These are phyloP conservation scores for Sinocyclocheilus anshuiensis DNA, from an alignment of 2,113 vertebrate genomes.

Conservation along the genomic window DNA sequence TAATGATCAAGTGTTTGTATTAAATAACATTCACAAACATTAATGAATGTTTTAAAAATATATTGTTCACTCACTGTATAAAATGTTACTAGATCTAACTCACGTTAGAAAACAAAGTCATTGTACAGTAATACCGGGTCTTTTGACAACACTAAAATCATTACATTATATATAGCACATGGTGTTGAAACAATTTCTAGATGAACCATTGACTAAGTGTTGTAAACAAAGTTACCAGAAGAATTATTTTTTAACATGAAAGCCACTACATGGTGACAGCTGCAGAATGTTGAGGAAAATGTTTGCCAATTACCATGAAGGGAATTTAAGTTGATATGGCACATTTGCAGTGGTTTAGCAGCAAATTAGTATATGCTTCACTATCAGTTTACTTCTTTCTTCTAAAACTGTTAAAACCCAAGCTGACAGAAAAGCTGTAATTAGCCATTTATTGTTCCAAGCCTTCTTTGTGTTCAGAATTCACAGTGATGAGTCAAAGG, in stretches of 20 bases:
- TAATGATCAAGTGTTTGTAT: too few relatives aligned
- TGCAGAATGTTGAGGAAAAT: neutral
- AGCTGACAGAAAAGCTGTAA: conserved; percentile 28
- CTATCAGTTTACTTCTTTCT: conserved; percentile 26
- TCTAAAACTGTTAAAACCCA: conserved; percentile 24
- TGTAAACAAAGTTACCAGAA: neutral
- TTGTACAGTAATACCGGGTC: too few relatives aligned
- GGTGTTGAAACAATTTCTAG: neutral
- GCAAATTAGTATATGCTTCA: conserved; percentile 11
- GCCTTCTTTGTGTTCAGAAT: neutral
- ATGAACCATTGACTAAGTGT: neutral
- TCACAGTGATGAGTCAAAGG: neutral
- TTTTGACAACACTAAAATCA: too few relatives aligned
- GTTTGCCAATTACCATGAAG: conserved; percentile 40
- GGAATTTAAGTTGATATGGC: conserved; percentile 23
- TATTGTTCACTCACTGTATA: too few relatives aligned
- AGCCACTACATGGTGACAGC: conserved; percentile 30
- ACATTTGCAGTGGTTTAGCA: conserved; percentile 36
- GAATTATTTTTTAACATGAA: neutral
- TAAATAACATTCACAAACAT: too few relatives aligned
- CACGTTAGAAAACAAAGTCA: too few relatives aligned
- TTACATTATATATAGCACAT: neutral
- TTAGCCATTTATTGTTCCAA: neutral
- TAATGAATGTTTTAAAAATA: too few relatives aligned
- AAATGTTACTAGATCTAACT: too few relatives aligned